Base-by-base conservation (phyloP, 1,140 invertebrate species). In the Vanessa atalanta region DNA sequence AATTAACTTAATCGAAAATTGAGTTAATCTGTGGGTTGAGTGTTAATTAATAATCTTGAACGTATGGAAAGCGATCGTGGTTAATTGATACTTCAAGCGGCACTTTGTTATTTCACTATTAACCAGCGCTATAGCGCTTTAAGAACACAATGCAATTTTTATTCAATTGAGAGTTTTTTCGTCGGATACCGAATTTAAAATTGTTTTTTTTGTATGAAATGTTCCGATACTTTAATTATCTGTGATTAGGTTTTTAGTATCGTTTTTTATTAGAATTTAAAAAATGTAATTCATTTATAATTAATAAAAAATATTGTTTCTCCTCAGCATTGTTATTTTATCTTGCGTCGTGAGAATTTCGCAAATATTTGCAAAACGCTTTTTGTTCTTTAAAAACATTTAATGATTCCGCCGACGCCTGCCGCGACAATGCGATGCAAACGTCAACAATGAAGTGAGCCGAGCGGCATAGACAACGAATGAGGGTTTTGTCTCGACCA, bases 391-490 rank as follows among this genome's bases (percentile, higher is more conserved):
- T 57, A 23, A 57, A 57, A 70, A 68, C 68, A 72, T 87, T 89
- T 88, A 88, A 88, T 89, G 87, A 88, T 89, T 87, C 85, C 79
- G 77, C 82, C 81, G 72, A 82, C 83, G 87, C 83, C 77, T 26
- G 37, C 71, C 75, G 73, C 80, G 68, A 88, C 87, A 88, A 88
- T 89, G 71, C 53, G 53, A 12, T 57, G 53, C 86, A 65, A 76
- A 78, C 81, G 82, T 90, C 83, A 79, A 92, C 90, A 92, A 92
- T 88, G 81, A 85, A 87, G 71, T 79, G 80, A 83, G 65, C 72
- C 75, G 77, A 26, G 53, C 53, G 4, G 83, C 85, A 88, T 88
- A 90, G 86, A 90, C 85, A 89, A 88, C 87, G 85, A 83, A 71
- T 76, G 71, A 79, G 65, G 77, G 81, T 91, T 90, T 90, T 90